Percentiles rank a stretch among this genome's conserved stretches.
Evolutionary conservation across 2,797 vertebrate genomes (phyloP).

Genomic region (Gallinago solitaria): DNA sequence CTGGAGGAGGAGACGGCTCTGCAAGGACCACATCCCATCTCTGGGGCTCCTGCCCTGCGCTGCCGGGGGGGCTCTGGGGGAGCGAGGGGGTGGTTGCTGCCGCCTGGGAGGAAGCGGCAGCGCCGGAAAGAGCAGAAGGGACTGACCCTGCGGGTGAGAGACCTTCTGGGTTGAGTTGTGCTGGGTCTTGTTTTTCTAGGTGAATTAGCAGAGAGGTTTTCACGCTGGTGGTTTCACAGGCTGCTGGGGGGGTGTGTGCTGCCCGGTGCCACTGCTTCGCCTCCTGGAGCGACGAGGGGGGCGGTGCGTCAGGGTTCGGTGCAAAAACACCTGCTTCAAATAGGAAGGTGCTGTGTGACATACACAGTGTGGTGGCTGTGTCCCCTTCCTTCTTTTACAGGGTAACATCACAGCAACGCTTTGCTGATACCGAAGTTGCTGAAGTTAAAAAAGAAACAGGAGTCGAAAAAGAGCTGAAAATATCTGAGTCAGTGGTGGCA

Average conservation of each 20-base stretch:
- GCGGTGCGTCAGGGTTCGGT: fast-evolving
- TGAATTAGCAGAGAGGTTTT: background rate
- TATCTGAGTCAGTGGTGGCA: fast-evolving
- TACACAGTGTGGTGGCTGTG: background rate
- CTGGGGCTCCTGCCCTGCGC: fast-evolving
- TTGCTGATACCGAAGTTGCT: background rate
- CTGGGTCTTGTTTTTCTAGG: background rate
- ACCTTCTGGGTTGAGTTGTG: background rate
- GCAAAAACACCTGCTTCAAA: background rate
- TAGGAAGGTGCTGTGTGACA: background rate
- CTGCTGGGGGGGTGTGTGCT: background rate
- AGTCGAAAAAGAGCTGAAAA: background rate
- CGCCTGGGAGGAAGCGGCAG: background rate
- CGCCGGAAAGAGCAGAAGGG: background rate
- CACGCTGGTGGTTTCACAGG: background rate
- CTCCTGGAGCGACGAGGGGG: fast-evolving
- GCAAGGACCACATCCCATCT: fast-evolving
- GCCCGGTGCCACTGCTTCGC: background rate
- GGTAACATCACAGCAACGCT: background rate
- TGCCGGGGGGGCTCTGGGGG: background rate
- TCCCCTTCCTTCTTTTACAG: background rate
- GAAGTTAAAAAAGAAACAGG: background rate
- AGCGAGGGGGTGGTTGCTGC: fast-evolving
- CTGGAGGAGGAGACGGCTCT: background rate
- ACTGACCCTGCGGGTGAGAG: background rate